Conservation (phyloP, 2,888 invertebrate genomes). For the Dendrolimus houi region DNA sequence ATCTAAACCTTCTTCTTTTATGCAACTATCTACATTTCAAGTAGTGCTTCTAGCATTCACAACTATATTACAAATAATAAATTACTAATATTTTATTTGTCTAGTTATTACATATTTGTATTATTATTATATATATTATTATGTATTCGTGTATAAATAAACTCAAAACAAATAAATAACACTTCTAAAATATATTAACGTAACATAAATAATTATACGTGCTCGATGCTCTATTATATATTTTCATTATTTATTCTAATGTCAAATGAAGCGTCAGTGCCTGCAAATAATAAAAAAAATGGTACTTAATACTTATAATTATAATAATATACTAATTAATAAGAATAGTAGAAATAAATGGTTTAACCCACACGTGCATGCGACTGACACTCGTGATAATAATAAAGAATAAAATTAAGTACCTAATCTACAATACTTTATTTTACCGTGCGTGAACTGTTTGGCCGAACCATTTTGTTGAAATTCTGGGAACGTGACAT, state of each 20-base stretch:
- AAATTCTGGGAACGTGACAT: conserved; percentile 93
- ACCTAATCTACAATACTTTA: conserved; percentile 82
- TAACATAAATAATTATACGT: too few species aligned
- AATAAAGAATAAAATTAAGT: conserved; percentile 68
- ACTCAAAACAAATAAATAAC: too few species aligned
- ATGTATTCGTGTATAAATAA: too few species aligned
- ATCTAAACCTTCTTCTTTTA: neutral
- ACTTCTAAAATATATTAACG: too few species aligned
- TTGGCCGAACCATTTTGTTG: conserved; percentile 93
- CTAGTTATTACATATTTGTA: too few species aligned
- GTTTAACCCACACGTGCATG: conserved; percentile 71
- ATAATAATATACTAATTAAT: conserved; percentile 21
- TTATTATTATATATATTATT: too few species aligned
- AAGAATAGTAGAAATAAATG: conserved; percentile 33
- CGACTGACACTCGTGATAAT: conserved; percentile 69
- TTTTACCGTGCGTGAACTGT: conserved; percentile 91
- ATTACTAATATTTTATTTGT: too few species aligned
- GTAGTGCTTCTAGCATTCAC: too few species aligned
- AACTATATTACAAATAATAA: too few species aligned
- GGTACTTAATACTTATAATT: conserved; percentile 9
- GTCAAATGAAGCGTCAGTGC: conserved; percentile 42
- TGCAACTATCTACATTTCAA: too few species aligned
- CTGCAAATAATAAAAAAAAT: conserved; percentile 38
- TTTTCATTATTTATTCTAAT: conserved; percentile 16
- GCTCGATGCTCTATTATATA: too few species aligned